Evolutionary conservation across 2,113 vertebrate species (phyloP).

Genomic region (Mobula hypostoma): DNA sequence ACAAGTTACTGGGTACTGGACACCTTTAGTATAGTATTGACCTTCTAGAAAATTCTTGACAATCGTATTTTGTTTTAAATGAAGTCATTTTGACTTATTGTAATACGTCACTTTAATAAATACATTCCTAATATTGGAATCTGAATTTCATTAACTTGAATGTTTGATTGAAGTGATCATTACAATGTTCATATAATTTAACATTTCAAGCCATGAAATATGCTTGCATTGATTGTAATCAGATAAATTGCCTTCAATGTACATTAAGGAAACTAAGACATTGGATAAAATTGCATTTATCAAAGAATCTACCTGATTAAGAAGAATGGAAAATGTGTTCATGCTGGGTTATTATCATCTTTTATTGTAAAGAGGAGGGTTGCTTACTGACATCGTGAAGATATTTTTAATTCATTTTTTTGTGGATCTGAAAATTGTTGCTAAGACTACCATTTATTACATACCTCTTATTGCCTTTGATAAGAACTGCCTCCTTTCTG

Average conservation of each 20-base stretch:
- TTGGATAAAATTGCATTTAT: not conserved
- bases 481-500: too few species aligned
- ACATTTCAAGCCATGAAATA: not conserved
- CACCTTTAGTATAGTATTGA: not conserved
- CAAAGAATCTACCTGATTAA: not conserved
- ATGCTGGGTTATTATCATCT: not conserved
- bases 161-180: not conserved
- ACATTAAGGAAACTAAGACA: not conserved
- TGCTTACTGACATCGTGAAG: not conserved
- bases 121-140: not conserved
- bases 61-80: not conserved
- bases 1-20: too few species aligned
- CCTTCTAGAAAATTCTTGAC: not conserved
- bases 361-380: not conserved
- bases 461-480: too few species aligned
- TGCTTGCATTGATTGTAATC: not conserved
- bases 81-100: not conserved
- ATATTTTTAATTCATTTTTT: too few species aligned
- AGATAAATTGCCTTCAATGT: not conserved
- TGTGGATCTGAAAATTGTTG: too few species aligned
- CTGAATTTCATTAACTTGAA: not conserved
- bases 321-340: not conserved
- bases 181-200: slow-evolving; percentile 6
- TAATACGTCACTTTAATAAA: not conserved
- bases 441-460: too few species aligned